These are phyloP conservation scores for Mesochorus sp. DNA, from an alignment of 2,888 invertebrate species.

Conservation along the genomic window DNA sequence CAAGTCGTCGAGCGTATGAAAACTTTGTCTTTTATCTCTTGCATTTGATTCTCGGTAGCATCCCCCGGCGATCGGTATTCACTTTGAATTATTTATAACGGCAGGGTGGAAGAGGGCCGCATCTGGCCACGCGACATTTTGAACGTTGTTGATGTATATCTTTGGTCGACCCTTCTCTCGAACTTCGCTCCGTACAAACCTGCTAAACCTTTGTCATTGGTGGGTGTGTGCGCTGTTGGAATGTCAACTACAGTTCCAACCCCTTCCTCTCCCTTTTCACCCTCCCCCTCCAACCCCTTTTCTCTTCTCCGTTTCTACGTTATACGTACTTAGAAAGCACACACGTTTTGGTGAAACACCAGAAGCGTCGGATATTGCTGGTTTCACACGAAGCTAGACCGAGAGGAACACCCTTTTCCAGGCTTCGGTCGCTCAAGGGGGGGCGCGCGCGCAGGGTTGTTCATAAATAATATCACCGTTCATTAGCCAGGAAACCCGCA, in stretches of 20 bases:
- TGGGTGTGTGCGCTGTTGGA: slow-evolving; percentile 30
- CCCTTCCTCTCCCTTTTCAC: background rate
- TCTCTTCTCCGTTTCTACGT: too few species aligned
- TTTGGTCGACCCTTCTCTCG: slow-evolving; percentile 40
- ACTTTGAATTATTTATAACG: slow-evolving; percentile 58
- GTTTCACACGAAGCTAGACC: background rate
- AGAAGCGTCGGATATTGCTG: slow-evolving; percentile 29
- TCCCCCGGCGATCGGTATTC: slow-evolving; percentile 25
- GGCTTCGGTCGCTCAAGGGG: slow-evolving; percentile 13
- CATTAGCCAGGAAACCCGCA: slow-evolving; percentile 57
- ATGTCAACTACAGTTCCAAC: slow-evolving; percentile 50
- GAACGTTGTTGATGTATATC: slow-evolving; percentile 27
- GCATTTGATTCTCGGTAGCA: background rate
- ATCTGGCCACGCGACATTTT: slow-evolving; percentile 22
- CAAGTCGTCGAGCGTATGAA: slow-evolving; percentile 9
- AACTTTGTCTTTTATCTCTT: slow-evolving; percentile 9
- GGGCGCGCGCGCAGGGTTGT: slow-evolving; percentile 36
- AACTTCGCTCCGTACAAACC: slow-evolving; percentile 14
- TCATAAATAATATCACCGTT: slow-evolving; percentile 64
- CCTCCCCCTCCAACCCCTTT: too few species aligned
- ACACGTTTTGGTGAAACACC: slow-evolving; percentile 27
- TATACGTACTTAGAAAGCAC: background rate
- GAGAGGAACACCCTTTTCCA: slow-evolving; percentile 21
- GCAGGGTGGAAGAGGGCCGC: background rate
- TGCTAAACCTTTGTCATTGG: slow-evolving; percentile 50